Evolutionary conservation across 2,888 invertebrate species (phyloP).

Genomic region (Acronicta psi): DNA sequence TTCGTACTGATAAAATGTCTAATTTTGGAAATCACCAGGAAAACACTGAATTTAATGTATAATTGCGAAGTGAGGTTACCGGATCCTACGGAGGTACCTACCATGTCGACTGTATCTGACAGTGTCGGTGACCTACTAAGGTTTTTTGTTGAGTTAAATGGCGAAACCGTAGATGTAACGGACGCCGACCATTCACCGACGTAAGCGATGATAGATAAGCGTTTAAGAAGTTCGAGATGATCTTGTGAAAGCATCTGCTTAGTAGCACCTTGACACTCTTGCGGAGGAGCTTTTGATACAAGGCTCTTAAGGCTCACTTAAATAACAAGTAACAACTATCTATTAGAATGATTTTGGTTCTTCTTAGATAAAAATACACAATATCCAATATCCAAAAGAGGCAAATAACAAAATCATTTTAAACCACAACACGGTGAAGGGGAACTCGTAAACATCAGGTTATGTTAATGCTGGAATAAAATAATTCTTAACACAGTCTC

Average conservation of each 20-base stretch:
- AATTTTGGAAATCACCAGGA: slow-evolving; percentile 19
- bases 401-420: slow-evolving; percentile 7
- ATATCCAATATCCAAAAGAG: not conserved
- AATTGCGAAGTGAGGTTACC: slow-evolving; percentile 17
- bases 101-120: slow-evolving; percentile 27
- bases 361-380: too few species aligned
- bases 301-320: slow-evolving; percentile 1
- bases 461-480: slow-evolving; percentile 30
- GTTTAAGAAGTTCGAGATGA: slow-evolving; percentile 10
- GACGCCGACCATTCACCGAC: slow-evolving; percentile 16
- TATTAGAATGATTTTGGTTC: not conserved
- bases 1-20: slow-evolving; percentile 6
- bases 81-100: slow-evolving; percentile 15
- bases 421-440: slow-evolving; percentile 17
- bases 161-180: slow-evolving; percentile 28
- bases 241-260: slow-evolving; percentile 11
- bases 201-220: slow-evolving; percentile 14
- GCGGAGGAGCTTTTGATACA: slow-evolving; percentile 5
- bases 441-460: slow-evolving; percentile 22
- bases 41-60: slow-evolving; percentile 7
- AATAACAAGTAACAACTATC: not conserved
- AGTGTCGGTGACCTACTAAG: slow-evolving; percentile 35
- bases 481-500: slow-evolving; percentile 3
- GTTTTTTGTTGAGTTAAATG: slow-evolving; percentile 32
- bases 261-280: slow-evolving; percentile 11